These are phyloP conservation scores for Loris lydekkerianus DNA, from an alignment of 2,797 vertebrate genomes.

Conservation along the genomic window DNA sequence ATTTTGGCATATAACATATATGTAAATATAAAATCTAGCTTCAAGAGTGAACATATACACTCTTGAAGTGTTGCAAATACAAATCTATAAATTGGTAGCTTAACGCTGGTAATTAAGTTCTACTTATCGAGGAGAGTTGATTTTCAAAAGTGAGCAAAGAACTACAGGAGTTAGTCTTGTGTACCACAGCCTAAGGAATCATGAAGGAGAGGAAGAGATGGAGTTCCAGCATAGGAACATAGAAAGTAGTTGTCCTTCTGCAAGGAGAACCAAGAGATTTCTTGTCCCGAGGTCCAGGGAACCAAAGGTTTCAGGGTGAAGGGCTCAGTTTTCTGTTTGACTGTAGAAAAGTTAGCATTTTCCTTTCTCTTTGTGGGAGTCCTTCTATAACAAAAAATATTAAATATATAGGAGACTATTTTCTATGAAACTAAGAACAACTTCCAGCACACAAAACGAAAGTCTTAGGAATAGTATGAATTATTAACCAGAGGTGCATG, in stretches of 20 bases:
- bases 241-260: no score
- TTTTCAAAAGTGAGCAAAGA: neutral
- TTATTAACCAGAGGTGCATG: neutral
- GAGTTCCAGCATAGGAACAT: neutral
- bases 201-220: neutral
- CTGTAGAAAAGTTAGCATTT: neutral
- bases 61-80: neutral
- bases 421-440: neutral
- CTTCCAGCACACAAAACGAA: neutral
- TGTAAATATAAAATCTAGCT: neutral
- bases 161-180: neutral
- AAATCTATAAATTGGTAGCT: neutral
- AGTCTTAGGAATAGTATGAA: neutral
- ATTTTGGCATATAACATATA: neutral
- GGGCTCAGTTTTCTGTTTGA: neutral
- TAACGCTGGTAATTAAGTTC: neutral
- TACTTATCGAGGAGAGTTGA: neutral
- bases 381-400: neutral
- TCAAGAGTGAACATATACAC: neutral
- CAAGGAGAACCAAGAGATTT: neutral
- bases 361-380: neutral
- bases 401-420: neutral
- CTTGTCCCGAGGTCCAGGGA: neutral
- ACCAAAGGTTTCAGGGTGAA: neutral
- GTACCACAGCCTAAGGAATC: neutral